Evolutionary conservation across 2,797 vertebrate genomes (phyloP).

Genomic region (Apodemus agrarius): DNA sequence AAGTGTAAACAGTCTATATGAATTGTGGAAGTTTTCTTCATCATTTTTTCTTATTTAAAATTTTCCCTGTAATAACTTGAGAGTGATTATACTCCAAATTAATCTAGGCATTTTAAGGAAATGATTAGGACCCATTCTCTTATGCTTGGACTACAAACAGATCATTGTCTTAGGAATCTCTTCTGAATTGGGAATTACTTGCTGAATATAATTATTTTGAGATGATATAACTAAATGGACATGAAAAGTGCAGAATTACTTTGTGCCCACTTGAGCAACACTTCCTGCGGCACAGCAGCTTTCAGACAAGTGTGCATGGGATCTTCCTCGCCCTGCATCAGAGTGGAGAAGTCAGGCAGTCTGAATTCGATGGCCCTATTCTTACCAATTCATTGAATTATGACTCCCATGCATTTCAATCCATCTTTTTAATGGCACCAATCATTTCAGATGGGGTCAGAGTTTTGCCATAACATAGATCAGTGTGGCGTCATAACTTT

Average conservation of each 20-base stretch:
- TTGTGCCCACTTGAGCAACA: not conserved
- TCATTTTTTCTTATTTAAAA: conserved; percentile 21
- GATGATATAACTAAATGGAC: conserved; percentile 39
- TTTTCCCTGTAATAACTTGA: not conserved
- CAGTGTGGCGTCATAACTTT: conserved; percentile 73
- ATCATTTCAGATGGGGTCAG: conserved; percentile 75
- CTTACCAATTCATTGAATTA: conserved; percentile 58
- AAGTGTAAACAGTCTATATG: not conserved
- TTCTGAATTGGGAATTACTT: conserved; percentile 58
- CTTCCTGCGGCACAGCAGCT: not conserved
- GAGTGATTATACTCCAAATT: not conserved
- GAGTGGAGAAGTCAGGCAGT: conserved; percentile 60
- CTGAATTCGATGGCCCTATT: conserved; percentile 48
- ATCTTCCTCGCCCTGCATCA: conserved; percentile 31
- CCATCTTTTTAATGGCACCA: conserved; percentile 68
- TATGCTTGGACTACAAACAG: not conserved
- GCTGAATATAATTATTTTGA: conserved; percentile 48
- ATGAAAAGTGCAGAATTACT: conserved; percentile 32
- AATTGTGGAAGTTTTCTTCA: not conserved
- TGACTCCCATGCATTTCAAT: conserved; percentile 51
- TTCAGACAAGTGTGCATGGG: not conserved
- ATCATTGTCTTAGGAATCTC: conserved; percentile 22
- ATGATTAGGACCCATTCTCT: not conserved
- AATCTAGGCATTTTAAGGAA: not conserved
- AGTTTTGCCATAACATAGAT: conserved; percentile 62